Evolutionary conservation across 2,888 invertebrate genomes (phyloP).

Genomic region (Eumacrocentrus americanus): DNA sequence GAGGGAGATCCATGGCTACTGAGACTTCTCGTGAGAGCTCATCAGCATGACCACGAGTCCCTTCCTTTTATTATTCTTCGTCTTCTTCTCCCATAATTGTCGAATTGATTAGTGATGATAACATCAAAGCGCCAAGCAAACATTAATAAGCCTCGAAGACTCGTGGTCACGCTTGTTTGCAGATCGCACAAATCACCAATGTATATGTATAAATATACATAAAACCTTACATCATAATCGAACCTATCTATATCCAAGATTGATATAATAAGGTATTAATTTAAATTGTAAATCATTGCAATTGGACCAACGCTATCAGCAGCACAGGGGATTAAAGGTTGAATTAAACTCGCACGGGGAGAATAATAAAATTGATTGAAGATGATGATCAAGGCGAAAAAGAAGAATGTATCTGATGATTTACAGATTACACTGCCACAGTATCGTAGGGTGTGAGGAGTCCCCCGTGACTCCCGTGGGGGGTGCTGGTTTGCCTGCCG

Average conservation of each 20-base stretch:
- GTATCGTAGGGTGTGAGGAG: conserved; percentile 96
- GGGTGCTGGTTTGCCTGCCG: conserved; percentile 69
- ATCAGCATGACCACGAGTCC: conserved; percentile 5
- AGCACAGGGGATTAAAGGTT: conserved; percentile 31
- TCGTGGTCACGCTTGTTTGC: conserved; percentile 2
- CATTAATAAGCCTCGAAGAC: not conserved
- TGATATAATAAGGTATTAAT: conserved; percentile 27
- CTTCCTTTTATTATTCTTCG: too few relatives aligned
- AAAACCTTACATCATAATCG: conserved; percentile 35
- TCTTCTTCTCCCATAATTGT: too few relatives aligned
- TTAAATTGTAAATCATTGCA: conserved; percentile 48
- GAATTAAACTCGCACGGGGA: not conserved
- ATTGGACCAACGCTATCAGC: conserved; percentile 50
- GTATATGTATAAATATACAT: conserved; percentile 26
- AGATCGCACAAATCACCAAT: conserved; percentile 21
- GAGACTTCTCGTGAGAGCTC: not conserved
- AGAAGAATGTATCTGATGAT: conserved; percentile 42
- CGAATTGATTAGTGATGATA: conserved; percentile 3
- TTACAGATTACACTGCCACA: conserved; percentile 98
- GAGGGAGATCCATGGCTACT: not conserved
- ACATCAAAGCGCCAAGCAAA: not conserved
- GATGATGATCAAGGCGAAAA: conserved; percentile 19
- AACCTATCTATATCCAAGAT: conserved; percentile 30
- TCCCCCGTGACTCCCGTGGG: conserved; percentile 69
- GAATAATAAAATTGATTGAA: not conserved